Evolutionary conservation across 2,888 invertebrate genomes (phyloP).

Genomic region (Habroteleia sp.): DNA sequence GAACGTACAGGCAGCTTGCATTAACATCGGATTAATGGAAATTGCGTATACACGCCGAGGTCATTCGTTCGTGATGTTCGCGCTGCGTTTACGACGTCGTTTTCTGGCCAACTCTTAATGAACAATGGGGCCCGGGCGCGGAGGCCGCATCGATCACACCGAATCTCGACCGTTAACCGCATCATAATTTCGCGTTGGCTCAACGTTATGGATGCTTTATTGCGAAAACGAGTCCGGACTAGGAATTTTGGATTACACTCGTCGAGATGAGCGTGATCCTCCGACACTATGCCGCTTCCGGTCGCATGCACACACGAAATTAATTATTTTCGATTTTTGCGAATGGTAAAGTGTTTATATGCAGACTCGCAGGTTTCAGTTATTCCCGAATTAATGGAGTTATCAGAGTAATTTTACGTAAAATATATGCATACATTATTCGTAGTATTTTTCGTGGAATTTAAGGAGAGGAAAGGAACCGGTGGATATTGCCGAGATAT

Average conservation of each 20-base stretch:
- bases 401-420: too few relatives aligned
- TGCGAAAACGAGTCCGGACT: conserved; percentile 35
- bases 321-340: too few relatives aligned
- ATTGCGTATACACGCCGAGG: conserved; percentile 71
- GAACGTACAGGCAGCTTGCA: conserved; percentile 67
- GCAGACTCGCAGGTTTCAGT: too few relatives aligned
- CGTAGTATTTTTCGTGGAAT: too few relatives aligned
- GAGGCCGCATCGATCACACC: conserved; percentile 45
- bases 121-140: conserved; percentile 67
- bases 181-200: conserved; percentile 34
- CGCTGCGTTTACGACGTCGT: conserved; percentile 73
- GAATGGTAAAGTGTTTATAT: too few relatives aligned
- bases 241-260: conserved; percentile 32
- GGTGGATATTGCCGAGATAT: too few relatives aligned
- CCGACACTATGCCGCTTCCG: background rate
- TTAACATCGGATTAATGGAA: conserved; percentile 77
- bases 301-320: too few relatives aligned
- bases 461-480: too few relatives aligned
- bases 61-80: conserved; percentile 68
- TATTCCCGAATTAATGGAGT: too few relatives aligned
- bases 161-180: conserved; percentile 50
- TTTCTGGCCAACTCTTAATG: conserved; percentile 70
- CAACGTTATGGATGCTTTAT: conserved; percentile 37
- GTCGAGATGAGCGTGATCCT: background rate
- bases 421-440: too few relatives aligned